Conservation (phyloP, 2,113 vertebrate genomes). For the human (Homo sapiens) region GRCh38 chr5:157744501-157745000, state of each 20-base stretch:
- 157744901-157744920: neutral
- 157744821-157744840: neutral
- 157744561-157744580: neutral
- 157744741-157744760: neutral
- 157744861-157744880: neutral
- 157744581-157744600: neutral
- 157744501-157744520: rapidly evolving
- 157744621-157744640: neutral
- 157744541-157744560: neutral
- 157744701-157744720: neutral
- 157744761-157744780: neutral
- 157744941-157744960: neutral
- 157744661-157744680: neutral
- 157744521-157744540: neutral
- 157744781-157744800: neutral
- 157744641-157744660: neutral
- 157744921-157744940: neutral
- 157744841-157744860: neutral
- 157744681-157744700: neutral
- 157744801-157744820: neutral
- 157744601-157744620: neutral
- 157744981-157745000: neutral
- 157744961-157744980: slow-evolving; percentile 4
- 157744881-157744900: neutral
- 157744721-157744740: neutral